A percentile compares a stretch with the other conserved stretches of the same genome.
phyloP scores from a whole-genome alignment of 2,113 vertebrate genomes.

The Spermophilus dauricus region DNA sequence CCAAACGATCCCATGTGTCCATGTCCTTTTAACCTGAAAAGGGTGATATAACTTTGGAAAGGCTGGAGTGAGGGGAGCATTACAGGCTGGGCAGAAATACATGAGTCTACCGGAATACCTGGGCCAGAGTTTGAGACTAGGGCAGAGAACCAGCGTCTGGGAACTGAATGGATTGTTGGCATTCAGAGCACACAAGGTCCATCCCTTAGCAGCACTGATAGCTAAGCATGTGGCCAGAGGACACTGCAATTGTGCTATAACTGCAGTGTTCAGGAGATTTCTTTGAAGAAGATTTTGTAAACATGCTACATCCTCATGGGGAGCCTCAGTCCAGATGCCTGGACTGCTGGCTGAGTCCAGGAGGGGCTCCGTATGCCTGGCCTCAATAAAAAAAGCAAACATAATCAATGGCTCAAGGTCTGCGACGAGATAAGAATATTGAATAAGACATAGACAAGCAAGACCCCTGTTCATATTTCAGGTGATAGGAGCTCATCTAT shows the following conservation, averaged over 20 bases:
- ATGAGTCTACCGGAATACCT: neutral
- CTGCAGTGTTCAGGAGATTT: neutral
- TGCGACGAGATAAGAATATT: neutral
- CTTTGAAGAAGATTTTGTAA: slow-evolving; percentile 27
- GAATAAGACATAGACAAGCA: neutral
- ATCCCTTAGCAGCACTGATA: neutral
- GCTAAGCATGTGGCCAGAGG: neutral
- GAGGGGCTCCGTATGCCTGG: neutral
- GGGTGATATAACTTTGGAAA: neutral
- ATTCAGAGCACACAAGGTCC: neutral
- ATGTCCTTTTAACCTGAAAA: neutral
- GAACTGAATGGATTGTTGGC: neutral
- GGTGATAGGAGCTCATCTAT: neutral
- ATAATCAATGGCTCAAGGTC: neutral
- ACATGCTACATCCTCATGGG: neutral
- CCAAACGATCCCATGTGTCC: neutral
- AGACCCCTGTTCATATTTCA: neutral
- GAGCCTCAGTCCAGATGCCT: neutral
- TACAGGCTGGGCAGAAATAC: rapidly evolving
- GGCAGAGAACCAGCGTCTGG: too few species aligned
- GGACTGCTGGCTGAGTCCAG: neutral
- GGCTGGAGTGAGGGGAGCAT: neutral
- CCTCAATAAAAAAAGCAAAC: neutral
- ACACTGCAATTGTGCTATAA: neutral
- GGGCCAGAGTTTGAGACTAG: neutral